Evolutionary conservation across 92 coral and sea anemone genomes (phyloP).

Genomic region (Plumapathes pennacea): DNA sequence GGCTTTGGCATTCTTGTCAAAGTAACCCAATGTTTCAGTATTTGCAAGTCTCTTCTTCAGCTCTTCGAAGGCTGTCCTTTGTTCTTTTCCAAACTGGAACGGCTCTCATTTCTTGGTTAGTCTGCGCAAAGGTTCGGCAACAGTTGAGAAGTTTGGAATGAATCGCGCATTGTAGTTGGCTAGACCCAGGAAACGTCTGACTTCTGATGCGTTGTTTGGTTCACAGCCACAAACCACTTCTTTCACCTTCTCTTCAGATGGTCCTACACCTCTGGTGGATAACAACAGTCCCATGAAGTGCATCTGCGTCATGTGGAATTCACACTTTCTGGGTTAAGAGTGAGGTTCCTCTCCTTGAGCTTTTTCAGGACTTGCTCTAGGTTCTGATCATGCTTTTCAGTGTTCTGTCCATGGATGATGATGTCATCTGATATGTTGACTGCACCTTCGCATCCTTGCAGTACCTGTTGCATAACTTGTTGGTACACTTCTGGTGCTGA

Average conservation of each 20-base stretch:
- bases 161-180: constrained; percentile 40
- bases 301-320: constrained; percentile 40
- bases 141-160: constrained; percentile 25
- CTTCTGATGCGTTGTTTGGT: constrained; percentile 36
- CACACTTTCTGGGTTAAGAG: constrained; percentile 47
- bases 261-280: constrained; percentile 42
- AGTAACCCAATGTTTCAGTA: constrained; percentile 26
- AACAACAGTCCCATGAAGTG: constrained; percentile 32
- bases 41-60: constrained; percentile 18
- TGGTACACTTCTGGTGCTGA: constrained; percentile 17
- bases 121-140: constrained; percentile 36
- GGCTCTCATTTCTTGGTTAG: constrained; percentile 21
- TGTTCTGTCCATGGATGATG: constrained; percentile 21
- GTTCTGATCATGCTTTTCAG: constrained; percentile 25
- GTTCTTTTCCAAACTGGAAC: constrained; percentile 14
- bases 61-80: constrained; percentile 18
- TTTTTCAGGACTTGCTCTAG: constrained; percentile 16
- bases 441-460: constrained; percentile 9
- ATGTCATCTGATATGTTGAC: constrained; percentile 56
- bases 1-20: constrained; percentile 40
- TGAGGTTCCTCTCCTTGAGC: constrained; percentile 29
- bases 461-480: too few relatives aligned
- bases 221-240: constrained; percentile 34
- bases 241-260: constrained; percentile 52
- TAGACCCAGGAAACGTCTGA: constrained; percentile 42